These are phyloP conservation scores for Cyphomyrus plagiostoma DNA, from an alignment of 2,113 vertebrate genomes.

Conservation along the genomic window DNA sequence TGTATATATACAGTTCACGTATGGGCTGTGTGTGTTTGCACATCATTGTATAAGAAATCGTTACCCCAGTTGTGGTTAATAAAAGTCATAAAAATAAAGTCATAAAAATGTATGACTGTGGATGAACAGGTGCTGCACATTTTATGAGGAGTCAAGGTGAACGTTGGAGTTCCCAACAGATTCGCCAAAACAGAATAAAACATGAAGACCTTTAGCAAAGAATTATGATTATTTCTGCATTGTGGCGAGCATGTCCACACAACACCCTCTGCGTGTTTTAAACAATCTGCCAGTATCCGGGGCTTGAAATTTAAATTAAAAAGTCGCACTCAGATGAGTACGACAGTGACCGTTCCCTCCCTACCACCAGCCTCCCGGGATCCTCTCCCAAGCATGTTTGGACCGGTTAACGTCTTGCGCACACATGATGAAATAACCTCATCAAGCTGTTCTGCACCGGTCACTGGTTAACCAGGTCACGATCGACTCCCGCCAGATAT, in stretches of 20 bases:
- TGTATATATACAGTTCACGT: conserved; percentile 29
- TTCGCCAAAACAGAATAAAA: conserved; percentile 9
- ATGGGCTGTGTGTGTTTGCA: conserved; percentile 31
- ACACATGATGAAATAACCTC: not conserved
- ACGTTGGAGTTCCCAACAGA: conserved; percentile 5
- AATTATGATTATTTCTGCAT: conserved; percentile 4
- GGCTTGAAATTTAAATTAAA: not conserved
- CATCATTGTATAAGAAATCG: conserved; percentile 6
- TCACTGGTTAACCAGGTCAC: not conserved
- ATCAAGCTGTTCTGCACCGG: not conserved
- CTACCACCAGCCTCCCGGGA: not conserved
- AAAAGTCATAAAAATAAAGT: not conserved
- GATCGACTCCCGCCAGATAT: not conserved
- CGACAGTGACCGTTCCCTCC: not conserved
- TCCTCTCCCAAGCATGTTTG: not conserved
- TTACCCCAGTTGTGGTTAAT: conserved; percentile 30
- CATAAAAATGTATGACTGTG: conserved; percentile 32
- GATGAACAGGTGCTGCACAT: conserved; percentile 19
- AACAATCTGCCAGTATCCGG: not conserved
- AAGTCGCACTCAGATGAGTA: not conserved
- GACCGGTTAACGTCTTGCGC: not conserved
- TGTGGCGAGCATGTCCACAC: not conserved
- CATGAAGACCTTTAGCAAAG: conserved; percentile 11
- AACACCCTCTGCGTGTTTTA: conserved; percentile 6
- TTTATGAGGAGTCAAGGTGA: conserved; percentile 20